Evolutionary conservation across 2,113 vertebrate species (phyloP).

Genomic region (Channa argus): DNA sequence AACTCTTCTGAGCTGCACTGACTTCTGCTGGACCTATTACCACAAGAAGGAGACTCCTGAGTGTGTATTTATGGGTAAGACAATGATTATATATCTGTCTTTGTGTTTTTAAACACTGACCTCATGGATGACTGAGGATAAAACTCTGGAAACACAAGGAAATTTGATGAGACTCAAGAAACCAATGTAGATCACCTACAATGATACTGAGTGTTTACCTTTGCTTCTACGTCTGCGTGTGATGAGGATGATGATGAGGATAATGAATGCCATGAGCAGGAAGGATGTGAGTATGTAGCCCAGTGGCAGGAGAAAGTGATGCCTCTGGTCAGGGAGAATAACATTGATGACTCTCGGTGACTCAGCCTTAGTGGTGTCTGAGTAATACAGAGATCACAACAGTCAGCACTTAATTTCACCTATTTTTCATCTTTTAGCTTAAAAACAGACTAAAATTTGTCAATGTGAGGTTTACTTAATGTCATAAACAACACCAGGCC

Average conservation of each 20-base stretch:
- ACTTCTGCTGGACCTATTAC: constrained; percentile 79
- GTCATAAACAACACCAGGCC: background rate
- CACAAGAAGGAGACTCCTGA: background rate
- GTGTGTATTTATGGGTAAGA: background rate
- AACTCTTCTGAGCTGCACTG: constrained; percentile 85
- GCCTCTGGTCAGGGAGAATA: constrained; percentile 88
- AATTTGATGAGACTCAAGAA: background rate
- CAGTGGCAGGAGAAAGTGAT: constrained; percentile 92
- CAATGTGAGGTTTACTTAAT: constrained; percentile 11
- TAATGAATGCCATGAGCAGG: constrained; percentile 88
- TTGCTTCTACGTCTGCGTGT: constrained; percentile 81
- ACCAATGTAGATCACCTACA: background rate
- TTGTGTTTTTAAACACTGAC: constrained; percentile 45
- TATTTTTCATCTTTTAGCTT: constrained; percentile 11
- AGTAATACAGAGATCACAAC: constrained; percentile 23
- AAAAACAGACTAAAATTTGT: constrained; percentile 20
- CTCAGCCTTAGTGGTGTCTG: constrained; percentile 84
- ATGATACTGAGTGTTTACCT: constrained; percentile 74
- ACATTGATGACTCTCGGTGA: constrained; percentile 90
- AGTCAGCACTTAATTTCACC: constrained; percentile 37
- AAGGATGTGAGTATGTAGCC: constrained; percentile 91
- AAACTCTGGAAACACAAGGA: constrained; percentile 56
- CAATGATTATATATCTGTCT: constrained; percentile 1
- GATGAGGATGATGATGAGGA: constrained; percentile 86
- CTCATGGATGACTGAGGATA: constrained; percentile 60